Evolutionary conservation across 2,113 vertebrate genomes (phyloP).

Genomic region (Neolamprologus devosi): DNA sequence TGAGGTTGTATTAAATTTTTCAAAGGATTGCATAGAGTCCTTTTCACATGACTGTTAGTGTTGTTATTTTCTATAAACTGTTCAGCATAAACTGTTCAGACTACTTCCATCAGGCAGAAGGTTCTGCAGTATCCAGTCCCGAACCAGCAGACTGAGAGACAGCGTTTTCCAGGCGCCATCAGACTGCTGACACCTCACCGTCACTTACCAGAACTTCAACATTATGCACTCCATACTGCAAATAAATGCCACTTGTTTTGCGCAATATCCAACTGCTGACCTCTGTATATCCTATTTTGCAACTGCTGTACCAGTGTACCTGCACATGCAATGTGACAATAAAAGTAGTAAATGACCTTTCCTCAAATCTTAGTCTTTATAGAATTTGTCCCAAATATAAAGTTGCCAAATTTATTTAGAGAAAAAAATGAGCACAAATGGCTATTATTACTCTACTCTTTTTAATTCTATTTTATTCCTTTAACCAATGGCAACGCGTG

Average conservation of each 20-base stretch:
- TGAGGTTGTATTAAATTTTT: neutral
- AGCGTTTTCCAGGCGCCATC: neutral
- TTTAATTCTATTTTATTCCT: neutral
- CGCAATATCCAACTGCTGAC: neutral
- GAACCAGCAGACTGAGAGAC: neutral
- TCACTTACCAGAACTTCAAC: neutral
- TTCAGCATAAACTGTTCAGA: neutral
- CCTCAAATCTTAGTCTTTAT: neutral
- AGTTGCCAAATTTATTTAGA: neutral
- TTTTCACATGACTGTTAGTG: neutral
- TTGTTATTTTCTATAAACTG: neutral
- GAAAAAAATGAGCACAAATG: neutral
- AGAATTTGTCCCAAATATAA: neutral
- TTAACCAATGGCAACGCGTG: neutral
- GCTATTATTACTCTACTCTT: neutral
- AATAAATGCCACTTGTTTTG: neutral
- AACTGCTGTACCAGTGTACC: neutral
- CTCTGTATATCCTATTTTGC: neutral
- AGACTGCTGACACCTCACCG: neutral
- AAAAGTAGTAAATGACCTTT: neutral
- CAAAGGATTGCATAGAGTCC: neutral
- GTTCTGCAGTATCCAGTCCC: neutral
- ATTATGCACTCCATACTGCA: neutral
- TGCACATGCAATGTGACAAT: neutral
- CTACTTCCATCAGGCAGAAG: neutral